Evolutionary conservation across 2,113 vertebrate genomes (phyloP), one percentile per base, ranked within the genome.

Genomic region (Cettia cetti): DNA sequence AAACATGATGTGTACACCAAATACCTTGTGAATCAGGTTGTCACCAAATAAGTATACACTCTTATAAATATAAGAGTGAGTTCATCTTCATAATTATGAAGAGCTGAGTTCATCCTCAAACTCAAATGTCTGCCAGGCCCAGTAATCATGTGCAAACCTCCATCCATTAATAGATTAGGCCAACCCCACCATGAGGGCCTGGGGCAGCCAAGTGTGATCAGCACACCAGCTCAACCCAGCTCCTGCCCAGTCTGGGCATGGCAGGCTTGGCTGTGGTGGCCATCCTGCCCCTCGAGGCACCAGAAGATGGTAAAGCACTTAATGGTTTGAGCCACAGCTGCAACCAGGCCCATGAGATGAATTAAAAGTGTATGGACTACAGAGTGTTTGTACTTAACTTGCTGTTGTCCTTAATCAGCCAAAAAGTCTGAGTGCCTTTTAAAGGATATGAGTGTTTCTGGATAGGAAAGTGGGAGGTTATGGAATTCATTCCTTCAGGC

Each of bases 221-320:
- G 18, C 1, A 2, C 33, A 5, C 2, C 11, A 20, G 33, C 0
- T 1, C 17, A 5, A 13, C 44, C 19, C 19, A 19, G 47, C 27
- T 30, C 21, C 59, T 57, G 57, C 20, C 31, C 17, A 4, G 11
- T 2, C 40, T 39, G 42, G 63, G 47, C 52, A 42, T 30, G 28
- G 44, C 27, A 61, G 40, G 23, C 6, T 26, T 60, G 92, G 17
- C 53, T 50, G 33, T 26, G 22, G 11, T 69, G 69, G 23, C 11
- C 0, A 1, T 56, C 54, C 21, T 42, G 16, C 11, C 15, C 33
- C 56, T 61, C 0, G 1, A 75, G 47, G 9, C 35, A 49, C 15
- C 8, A 17, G n/a, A 1, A 54, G 53, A 4, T 31, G 10, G 53
- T 52, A 54, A 81, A 74, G 16, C 16, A 18, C 21, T 44, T 56